Evolutionary conservation across 1,140 invertebrate species (phyloP).

Genomic region (Aethina tumida): DNA sequence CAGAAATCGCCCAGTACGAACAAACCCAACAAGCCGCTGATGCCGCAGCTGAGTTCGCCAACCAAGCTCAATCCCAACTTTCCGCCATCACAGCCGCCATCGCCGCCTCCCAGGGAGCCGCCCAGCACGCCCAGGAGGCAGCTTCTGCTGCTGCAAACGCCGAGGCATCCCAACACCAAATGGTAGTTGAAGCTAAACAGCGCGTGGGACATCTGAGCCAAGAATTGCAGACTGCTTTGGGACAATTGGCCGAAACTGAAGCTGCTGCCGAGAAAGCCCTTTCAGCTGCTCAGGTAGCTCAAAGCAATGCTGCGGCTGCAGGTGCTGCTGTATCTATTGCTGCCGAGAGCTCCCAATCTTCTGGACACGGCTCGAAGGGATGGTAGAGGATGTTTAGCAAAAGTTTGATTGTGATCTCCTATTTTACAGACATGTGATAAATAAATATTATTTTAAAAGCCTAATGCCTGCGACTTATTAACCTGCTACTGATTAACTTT

Average conservation of each 20-base stretch:
- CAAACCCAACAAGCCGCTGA: slow-evolving; percentile 18
- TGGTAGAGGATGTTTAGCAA: too few relatives aligned
- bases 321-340: slow-evolving; percentile 21
- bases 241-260: slow-evolving; percentile 20
- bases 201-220: slow-evolving; percentile 12
- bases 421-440: too few relatives aligned
- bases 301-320: slow-evolving; percentile 27
- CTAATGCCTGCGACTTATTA: too few relatives aligned
- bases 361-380: too few relatives aligned
- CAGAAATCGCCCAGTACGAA: slow-evolving; percentile 21
- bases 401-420: too few relatives aligned
- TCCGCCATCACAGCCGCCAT: slow-evolving; percentile 18
- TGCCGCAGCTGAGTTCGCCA: slow-evolving; percentile 17
- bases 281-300: slow-evolving; percentile 21
- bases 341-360: too few relatives aligned
- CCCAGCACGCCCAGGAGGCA: slow-evolving; percentile 16
- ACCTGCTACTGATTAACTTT: too few relatives aligned
- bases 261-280: slow-evolving; percentile 17
- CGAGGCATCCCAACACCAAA: slow-evolving; percentile 21
- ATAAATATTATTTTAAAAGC: too few relatives aligned
- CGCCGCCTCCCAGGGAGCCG: slow-evolving; percentile 20
- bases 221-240: slow-evolving; percentile 17
- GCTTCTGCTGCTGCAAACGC: slow-evolving; percentile 21
- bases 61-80: slow-evolving; percentile 21
- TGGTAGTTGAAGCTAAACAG: slow-evolving; percentile 22